phyloP scores from a whole-genome alignment of 2,888 invertebrate species.

The Aphrophora alni region DNA sequence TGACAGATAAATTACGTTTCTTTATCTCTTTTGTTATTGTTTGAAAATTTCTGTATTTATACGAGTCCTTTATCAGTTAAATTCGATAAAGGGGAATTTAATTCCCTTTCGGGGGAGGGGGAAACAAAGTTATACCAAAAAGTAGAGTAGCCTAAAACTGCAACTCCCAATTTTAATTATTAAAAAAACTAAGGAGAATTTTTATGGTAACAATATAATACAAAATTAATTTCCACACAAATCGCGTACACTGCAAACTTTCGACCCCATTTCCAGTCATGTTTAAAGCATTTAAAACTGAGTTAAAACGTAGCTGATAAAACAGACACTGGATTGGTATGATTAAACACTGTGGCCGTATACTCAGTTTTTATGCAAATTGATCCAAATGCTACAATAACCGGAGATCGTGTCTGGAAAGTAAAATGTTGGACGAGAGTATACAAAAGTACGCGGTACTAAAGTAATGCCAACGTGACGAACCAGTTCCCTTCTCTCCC shows the following conservation, averaged over 20 bases:
- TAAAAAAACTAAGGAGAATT: too few relatives aligned
- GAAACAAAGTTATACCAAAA: too few relatives aligned
- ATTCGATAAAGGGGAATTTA: too few relatives aligned
- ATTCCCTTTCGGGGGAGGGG: too few relatives aligned
- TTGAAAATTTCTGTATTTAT: too few relatives aligned
- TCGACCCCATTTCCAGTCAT: background rate
- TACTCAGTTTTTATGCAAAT: constrained; percentile 36
- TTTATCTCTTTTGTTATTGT: too few relatives aligned
- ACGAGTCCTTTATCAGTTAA: too few relatives aligned
- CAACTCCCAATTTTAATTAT: too few relatives aligned
- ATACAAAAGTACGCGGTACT: constrained; percentile 13
- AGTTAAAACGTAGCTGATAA: background rate
- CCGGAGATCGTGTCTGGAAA: constrained; percentile 34
- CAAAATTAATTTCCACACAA: background rate
- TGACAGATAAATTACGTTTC: too few relatives aligned
- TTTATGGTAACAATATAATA: too few relatives aligned
- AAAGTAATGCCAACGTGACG: constrained; percentile 34
- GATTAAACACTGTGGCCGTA: background rate
- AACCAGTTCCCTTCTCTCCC: background rate
- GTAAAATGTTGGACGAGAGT: constrained; percentile 19
- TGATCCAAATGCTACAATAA: constrained; percentile 34
- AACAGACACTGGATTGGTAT: background rate
- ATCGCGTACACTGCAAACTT: background rate
- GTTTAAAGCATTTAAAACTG: background rate
- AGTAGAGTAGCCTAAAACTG: too few relatives aligned